These are phyloP conservation scores for Drosophila arawakana DNA, from an alignment of 1,140 invertebrate species.

Conservation along the genomic window DNA sequence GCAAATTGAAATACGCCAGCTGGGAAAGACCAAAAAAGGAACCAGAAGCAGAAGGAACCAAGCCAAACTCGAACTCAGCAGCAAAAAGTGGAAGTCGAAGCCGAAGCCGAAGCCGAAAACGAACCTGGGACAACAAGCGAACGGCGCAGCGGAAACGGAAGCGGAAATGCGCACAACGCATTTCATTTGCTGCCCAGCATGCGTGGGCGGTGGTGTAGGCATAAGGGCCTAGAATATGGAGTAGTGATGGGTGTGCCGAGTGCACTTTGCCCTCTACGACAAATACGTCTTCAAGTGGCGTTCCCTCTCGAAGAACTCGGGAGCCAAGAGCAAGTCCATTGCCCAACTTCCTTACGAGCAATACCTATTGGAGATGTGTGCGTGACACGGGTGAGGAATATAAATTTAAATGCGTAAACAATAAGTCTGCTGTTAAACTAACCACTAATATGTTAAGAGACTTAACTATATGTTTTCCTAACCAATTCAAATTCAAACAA, in stretches of 20 bases:
- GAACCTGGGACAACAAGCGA: slow-evolving; percentile 60
- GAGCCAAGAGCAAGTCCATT: slow-evolving; percentile 18
- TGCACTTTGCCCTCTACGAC: slow-evolving; percentile 62
- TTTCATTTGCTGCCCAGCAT: slow-evolving; percentile 66
- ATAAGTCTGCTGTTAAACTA: neutral
- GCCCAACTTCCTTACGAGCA: neutral
- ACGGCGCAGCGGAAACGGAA: slow-evolving; percentile 39
- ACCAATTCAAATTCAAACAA: no score
- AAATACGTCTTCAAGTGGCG: slow-evolving; percentile 71
- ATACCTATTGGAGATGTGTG: neutral
- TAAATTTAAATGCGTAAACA: neutral
- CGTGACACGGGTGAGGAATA: neutral
- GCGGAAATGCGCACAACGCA: slow-evolving; percentile 67
- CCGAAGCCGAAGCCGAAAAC: slow-evolving; percentile 17
- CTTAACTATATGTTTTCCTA: no score
- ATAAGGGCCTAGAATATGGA: slow-evolving; percentile 20
- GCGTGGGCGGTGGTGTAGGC: neutral
- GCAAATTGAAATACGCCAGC: slow-evolving; percentile 72
- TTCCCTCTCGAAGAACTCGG: slow-evolving; percentile 19
- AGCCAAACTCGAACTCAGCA: slow-evolving; percentile 3
- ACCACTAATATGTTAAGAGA: no score
- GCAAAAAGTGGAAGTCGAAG: neutral
- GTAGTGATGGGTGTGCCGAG: slow-evolving; percentile 14
- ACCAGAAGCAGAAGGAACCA: neutral
- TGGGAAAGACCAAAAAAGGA: slow-evolving; percentile 13